Base-by-base conservation (phyloP, 2,113 vertebrate genomes). In the Bagarius yarrelli region DNA sequence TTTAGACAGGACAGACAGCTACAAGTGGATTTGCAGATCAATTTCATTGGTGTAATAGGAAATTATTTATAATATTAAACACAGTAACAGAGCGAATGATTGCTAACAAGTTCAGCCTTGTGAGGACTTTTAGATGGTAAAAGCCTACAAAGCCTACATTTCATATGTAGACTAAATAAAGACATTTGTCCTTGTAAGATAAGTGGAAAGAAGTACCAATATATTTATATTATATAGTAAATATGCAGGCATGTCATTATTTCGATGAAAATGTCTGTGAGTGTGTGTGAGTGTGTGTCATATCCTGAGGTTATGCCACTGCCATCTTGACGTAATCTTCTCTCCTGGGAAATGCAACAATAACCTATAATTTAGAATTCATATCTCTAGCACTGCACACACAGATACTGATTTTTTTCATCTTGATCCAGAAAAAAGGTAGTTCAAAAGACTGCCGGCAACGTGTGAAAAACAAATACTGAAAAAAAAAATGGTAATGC, bases 241-340 rank as follows among this genome's bases (percentile, higher is more conserved):
- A 40, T 40, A 6, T 40, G 36, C 36, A 40, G 36, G 36, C 36
- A 40, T 40, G 3, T 40, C 36, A 40, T 40, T 40, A 40, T 40
- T 40, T 40, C 3, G 36, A 40, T 40, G 36, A 6, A 40, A 16
- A 74, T 74, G 70, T 50, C 23, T 47, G 12, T 63, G 19, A 27
- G 19, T 44, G 30, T 67, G 23, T 12, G 9, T 66, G 19, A 13
- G 34, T 67, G 4, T 67, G 34, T 67, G 11, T 80, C 80, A 67
- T 80, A 52, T 78, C 82, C 77, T 8, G 57, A 75, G 77, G 77
- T 78, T 75, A 61, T 57, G 25, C 52, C 44, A 44, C 53, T 55
- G 59, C 23, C 50, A 79, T 53, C 36, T 40, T 60, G 52, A 55
- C 72, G 67, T 63, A 47, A 76, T 66, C 52, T 52, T 57, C 50